Percentiles rank a stretch among this genome's conserved stretches.
Conservation (phyloP, 2,113 vertebrate genomes). For the Budorcas taxicolor region DNA sequence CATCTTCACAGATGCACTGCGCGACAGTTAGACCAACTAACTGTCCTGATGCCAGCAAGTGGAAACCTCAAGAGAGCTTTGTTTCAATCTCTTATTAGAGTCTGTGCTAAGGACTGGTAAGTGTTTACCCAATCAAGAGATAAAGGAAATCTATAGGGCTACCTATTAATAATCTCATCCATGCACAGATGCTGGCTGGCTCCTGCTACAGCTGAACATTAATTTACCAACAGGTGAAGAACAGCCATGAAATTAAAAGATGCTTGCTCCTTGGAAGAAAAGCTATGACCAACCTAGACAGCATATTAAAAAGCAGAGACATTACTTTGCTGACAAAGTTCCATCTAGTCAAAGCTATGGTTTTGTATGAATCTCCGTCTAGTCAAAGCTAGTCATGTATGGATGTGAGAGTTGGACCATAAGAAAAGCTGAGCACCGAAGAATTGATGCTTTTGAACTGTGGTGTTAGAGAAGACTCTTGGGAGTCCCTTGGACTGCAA, state of each 20-base stretch:
- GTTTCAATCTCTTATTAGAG: not conserved
- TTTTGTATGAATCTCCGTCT: not conserved
- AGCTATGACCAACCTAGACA: not conserved
- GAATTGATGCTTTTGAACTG: not conserved
- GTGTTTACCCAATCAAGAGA: not conserved
- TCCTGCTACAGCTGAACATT: not conserved
- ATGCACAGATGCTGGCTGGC: not conserved
- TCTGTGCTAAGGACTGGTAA: not conserved
- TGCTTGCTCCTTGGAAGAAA: not conserved
- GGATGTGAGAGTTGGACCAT: not conserved
- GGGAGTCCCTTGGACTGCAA: not conserved
- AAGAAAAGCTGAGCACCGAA: not conserved
- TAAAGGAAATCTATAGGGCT: not conserved
- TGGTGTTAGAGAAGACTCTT: not conserved
- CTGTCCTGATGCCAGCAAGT: not conserved
- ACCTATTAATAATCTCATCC: not conserved
- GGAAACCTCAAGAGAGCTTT: not conserved
- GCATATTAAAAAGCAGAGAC: not conserved
- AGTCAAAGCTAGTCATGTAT: not conserved
- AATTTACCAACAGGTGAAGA: not conserved
- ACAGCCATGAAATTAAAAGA: not conserved
- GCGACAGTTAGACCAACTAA: not conserved
- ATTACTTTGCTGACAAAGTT: not conserved
- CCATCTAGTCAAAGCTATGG: not conserved
- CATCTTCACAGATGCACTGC: not conserved